Percentiles rank a stretch among this genome's conserved stretches.
phyloP scores from a whole-genome alignment of 2,888 invertebrate species.

The Andricus curvator region DNA sequence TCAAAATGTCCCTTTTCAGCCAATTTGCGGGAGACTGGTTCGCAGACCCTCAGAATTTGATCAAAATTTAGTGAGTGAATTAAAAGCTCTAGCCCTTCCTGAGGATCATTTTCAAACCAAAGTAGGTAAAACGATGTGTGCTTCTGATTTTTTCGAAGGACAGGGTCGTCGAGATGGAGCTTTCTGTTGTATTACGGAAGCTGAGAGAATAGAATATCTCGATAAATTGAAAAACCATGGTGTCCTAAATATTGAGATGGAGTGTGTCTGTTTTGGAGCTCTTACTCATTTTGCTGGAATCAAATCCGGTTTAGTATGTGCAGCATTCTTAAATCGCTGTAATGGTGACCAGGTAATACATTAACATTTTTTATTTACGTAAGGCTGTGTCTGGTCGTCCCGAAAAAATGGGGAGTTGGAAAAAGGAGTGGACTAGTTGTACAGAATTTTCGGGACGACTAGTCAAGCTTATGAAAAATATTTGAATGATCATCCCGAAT shows the following conservation, averaged over 20 bases:
- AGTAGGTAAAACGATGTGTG: slow-evolving; percentile 94
- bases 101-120: slow-evolving; percentile 89
- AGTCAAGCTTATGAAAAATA: too few relatives aligned
- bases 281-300: slow-evolving; percentile 94
- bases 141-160: slow-evolving; percentile 97
- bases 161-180: slow-evolving; percentile 96
- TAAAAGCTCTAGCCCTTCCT: slow-evolving; percentile 85
- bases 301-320: slow-evolving; percentile 93
- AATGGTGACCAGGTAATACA: slow-evolving; percentile 90
- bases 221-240: slow-evolving; percentile 85
- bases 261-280: slow-evolving; percentile 93
- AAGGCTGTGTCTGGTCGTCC: background rate
- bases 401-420: too few relatives aligned
- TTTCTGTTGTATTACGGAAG: slow-evolving; percentile 92
- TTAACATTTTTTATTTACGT: background rate
- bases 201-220: slow-evolving; percentile 91
- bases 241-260: slow-evolving; percentile 97
- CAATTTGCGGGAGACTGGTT: slow-evolving; percentile 88
- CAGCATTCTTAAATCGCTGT: slow-evolving; percentile 91
- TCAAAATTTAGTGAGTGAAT: slow-evolving; percentile 86
- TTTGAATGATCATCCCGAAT: too few relatives aligned
- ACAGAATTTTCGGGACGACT: too few relatives aligned
- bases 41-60: slow-evolving; percentile 90
- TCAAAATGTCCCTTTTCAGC: slow-evolving; percentile 79
- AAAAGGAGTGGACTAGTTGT: too few relatives aligned